These are phyloP conservation scores for Rhaphigaster nebulosa DNA, from an alignment of 2,888 invertebrate species.

Conservation along the genomic window DNA sequence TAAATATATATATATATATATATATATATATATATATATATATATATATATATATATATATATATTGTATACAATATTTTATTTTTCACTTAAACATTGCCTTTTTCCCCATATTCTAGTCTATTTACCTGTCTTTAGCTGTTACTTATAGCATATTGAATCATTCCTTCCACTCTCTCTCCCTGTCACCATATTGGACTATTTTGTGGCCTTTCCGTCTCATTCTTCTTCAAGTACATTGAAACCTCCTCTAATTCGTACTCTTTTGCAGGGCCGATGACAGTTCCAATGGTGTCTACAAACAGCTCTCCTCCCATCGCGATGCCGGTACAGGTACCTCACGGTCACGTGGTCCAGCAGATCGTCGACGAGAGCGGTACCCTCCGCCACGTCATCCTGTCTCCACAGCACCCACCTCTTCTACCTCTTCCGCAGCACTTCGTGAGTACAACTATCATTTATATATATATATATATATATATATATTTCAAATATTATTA, in stretches of 20 bases:
- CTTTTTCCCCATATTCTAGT: too few relatives aligned
- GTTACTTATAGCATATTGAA: not conserved
- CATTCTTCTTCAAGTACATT: not conserved
- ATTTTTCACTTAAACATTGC: too few relatives aligned
- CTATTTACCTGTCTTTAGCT: not conserved
- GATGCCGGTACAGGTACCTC: slow-evolving; percentile 93
- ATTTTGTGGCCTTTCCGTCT: too few relatives aligned
- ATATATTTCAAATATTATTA: not conserved
- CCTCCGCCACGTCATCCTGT: slow-evolving; percentile 90
- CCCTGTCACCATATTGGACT: not conserved
- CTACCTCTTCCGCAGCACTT: slow-evolving; percentile 69
- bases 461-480: too few relatives aligned
- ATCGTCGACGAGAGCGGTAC: slow-evolving; percentile 92
- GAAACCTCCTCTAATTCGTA: not conserved
- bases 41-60: too few relatives aligned
- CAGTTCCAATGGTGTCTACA: slow-evolving; percentile 88
- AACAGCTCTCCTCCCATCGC: slow-evolving; percentile 82
- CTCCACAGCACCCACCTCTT: slow-evolving; percentile 78
- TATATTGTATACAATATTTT: too few relatives aligned
- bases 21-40: too few relatives aligned
- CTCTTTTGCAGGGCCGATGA: slow-evolving; percentile 81
- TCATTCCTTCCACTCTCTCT: not conserved
- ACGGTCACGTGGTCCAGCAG: slow-evolving; percentile 91
- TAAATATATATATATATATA: too few relatives aligned
- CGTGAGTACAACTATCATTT: slow-evolving; percentile 65